Evolutionary conservation across 92 coral and sea anemone genomes (phyloP), one percentile per base, ranked within the genome.

Genomic region (Epizoanthus ramosus): DNA sequence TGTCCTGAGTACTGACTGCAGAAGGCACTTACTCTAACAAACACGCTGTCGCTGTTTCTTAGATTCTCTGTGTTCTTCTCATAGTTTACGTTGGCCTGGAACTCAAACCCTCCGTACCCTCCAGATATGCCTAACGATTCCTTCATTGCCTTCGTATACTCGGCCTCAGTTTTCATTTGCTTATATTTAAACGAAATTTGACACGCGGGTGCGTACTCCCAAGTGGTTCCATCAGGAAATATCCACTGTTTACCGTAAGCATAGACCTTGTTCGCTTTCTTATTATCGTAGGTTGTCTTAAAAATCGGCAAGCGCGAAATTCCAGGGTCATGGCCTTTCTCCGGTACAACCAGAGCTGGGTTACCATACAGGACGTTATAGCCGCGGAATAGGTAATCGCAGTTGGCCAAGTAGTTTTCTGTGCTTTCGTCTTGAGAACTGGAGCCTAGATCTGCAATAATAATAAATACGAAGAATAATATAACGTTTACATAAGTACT

Each of bases 341-440:
- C 59, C 6, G 83, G 84, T 25, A 61, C 57, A 13, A 85, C 88
- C 5, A 67, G 3, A 85, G 57, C 22, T 75, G 43, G 75, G n/a
- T n/a, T n/a, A n/a, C n/a, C n/a, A n/a, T n/a, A n/a, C n/a, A n/a
- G n/a, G n/a, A n/a, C n/a, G n/a, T 85, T 75, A 68, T 85, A 85
- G 33, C 88, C 88, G 57, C 66, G 88, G 65, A 85, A 65, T 41
- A 85, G 17, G 57, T 85, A 75, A 57, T 68, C 88, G 35, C 79
- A 75, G 68, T 85, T 85, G 5, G 76, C 57, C 82, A 85, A 67
- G 19, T 28, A 67, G 5, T n/a, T n/a, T n/a, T n/a, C n/a, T 67
- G 47, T 8, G 8, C 7, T 41, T 8, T 41, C 47, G 8, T 41
- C 47, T 41, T 41, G 47, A n/a, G n/a, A n/a, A n/a, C n/a, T n/a